Conservation (phyloP, 2,888 invertebrate species). For the Hoplodrina ambigua region DNA sequence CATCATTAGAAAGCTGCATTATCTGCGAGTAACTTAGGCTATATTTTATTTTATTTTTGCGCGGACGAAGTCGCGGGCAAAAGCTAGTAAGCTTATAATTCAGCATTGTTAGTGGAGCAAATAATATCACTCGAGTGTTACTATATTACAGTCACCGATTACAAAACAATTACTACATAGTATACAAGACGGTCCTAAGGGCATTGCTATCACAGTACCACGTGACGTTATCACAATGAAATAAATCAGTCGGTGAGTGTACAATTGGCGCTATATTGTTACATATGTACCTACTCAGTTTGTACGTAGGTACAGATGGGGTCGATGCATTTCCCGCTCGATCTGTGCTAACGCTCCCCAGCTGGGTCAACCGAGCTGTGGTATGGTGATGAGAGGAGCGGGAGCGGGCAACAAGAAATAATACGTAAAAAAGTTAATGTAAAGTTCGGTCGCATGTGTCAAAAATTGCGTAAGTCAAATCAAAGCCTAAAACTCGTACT, state of each 20-base stretch:
- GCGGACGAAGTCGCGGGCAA: too few species aligned
- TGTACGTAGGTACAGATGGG: constrained; percentile 57
- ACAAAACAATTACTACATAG: constrained; percentile 33
- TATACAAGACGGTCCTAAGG: constrained; percentile 47
- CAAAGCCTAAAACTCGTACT: too few species aligned
- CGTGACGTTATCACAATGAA: constrained; percentile 40
- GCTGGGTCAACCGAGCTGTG: constrained; percentile 68
- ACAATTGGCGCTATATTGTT: constrained; percentile 31
- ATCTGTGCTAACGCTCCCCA: constrained; percentile 74
- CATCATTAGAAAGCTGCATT: too few species aligned
- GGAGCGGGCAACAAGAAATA: constrained; percentile 23
- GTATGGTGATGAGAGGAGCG: constrained; percentile 62
- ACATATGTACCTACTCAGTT: constrained; percentile 20
- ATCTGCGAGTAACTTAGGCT: too few species aligned
- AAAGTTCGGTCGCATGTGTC: too few species aligned
- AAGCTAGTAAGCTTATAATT: too few species aligned
- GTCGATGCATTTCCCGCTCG: constrained; percentile 73
- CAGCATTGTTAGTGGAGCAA: background rate
- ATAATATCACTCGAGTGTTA: background rate
- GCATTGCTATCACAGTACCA: constrained; percentile 42
- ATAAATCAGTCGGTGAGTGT: constrained; percentile 46
- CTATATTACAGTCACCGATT: constrained; percentile 12
- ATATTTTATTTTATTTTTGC: too few species aligned
- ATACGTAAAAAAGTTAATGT: too few species aligned
- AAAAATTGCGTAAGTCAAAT: too few species aligned